Base-by-base conservation (phyloP, 2,797 vertebrate species). In the Centropyge bicolor region DNA sequence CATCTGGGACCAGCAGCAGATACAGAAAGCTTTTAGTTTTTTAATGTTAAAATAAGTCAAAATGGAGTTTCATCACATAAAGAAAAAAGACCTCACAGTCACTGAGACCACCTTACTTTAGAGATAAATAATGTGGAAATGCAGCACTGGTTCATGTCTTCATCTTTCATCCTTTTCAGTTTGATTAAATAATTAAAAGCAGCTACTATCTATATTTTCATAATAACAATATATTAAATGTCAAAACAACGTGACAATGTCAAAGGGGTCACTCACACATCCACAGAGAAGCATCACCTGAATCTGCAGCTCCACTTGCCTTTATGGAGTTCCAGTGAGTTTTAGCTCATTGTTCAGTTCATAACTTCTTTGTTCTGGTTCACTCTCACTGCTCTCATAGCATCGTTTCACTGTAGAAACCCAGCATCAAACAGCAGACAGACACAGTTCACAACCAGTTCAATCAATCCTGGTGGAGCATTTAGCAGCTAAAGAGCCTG, bases 1-100 rank as follows among this genome's bases (percentile, higher is more conserved):
- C 62, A 10, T 54, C 24, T 20, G 59, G 71, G 60, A 45, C 62
- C 35, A 45, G 43, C 19, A 61, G 40, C 70, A 20, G 31, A 40
- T 10, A 27, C 61, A 49, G 52, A 54, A 40, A 67, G 1, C 17
- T 31, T 43, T 46, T 17, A 48, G 6, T 69, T 72, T 19, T 36
- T 38, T 2, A 1, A 31, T 72, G 43, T 36, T 24, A 20, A 56
- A 72, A 54, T 4, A 68, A 38, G 20, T 38, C 17, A 17, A 14
- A 20, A 1, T 3, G n/a, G 11, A 6, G 19, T n/a, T 65, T 74
- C 45, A n/a, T 46, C 9, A 31, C 20, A 4, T 48, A 24, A 41
- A 56, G n/a, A 27, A 0, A 20, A 16, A 17, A 22, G 9, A 36
- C 35, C 11, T 24, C 3, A 38, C 9, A 63, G 6, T 6, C 14